Conservation (phyloP, 2,797 vertebrate species). For the Chanos chanos region DNA sequence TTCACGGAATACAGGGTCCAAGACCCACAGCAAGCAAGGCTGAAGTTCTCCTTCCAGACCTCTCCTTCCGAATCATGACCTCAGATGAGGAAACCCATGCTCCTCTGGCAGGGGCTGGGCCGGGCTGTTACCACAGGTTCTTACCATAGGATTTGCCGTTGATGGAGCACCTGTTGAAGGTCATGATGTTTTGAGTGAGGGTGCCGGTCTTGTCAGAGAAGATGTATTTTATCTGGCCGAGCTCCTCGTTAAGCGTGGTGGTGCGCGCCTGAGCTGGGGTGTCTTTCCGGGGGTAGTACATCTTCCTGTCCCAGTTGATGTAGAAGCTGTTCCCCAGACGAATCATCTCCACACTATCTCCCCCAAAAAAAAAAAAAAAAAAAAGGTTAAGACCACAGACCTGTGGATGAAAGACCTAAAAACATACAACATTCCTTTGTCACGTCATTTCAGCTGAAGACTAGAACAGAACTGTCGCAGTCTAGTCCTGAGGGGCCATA, state of each 20-base stretch:
- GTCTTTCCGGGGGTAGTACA: conserved; percentile 83
- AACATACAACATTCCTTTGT: no score
- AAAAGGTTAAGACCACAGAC: neutral
- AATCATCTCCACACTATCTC: conserved; percentile 86
- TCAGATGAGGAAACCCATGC: no score
- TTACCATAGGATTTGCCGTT: conserved; percentile 82
- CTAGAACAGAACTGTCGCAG: no score
- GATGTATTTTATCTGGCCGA: conserved; percentile 93
- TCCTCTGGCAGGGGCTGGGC: no score
- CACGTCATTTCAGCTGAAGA: no score
- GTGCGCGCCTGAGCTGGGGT: conserved; percentile 85
- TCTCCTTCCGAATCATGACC: no score
- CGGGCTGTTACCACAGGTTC: no score
- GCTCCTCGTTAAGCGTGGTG: conserved; percentile 91
- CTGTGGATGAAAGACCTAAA: no score
- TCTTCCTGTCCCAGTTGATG: conserved; percentile 93
- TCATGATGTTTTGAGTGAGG: conserved; percentile 95
- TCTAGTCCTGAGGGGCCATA: no score
- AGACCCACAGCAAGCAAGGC: no score
- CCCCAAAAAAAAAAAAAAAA: conserved; percentile 4
- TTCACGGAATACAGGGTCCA: no score
- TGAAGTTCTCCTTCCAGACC: no score
- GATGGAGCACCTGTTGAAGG: conserved; percentile 90
- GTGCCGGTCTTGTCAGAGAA: conserved; percentile 97
- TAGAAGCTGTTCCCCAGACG: conserved; percentile 91